phyloP scores from a whole-genome alignment of 2,797 vertebrate genomes.

The Hirundo rustica region DNA sequence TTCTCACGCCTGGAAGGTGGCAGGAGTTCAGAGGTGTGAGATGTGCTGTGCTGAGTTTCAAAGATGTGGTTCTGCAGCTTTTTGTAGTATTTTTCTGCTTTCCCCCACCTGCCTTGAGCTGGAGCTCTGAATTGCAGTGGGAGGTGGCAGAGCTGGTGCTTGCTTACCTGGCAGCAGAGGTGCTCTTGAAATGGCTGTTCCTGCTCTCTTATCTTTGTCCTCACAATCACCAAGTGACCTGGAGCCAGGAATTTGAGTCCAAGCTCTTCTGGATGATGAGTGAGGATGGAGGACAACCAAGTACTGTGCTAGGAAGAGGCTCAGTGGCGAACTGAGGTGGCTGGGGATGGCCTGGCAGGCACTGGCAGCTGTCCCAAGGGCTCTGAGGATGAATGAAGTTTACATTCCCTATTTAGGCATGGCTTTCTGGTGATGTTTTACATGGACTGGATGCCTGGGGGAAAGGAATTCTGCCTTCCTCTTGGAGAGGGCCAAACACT shows the following conservation, averaged over 20 bases:
- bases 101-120: neutral
- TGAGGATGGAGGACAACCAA: neutral
- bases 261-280: neutral
- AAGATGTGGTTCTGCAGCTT: neutral
- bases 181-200: neutral
- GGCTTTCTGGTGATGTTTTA: neutral
- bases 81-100: neutral
- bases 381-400: neutral
- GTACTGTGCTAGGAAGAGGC: neutral
- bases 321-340: neutral
- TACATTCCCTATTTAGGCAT: neutral
- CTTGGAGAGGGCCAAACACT: neutral
- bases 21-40: neutral
- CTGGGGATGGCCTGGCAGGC: neutral
- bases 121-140: neutral
- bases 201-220: neutral
- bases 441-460: neutral
- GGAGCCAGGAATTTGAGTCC: neutral
- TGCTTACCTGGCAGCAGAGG: neutral
- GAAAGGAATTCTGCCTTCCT: neutral
- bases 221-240: neutral
- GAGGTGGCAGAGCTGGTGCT: neutral
- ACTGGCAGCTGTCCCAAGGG: neutral
- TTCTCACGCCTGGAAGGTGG: constrained; percentile 16
- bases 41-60: neutral